Percentiles rank a stretch among this genome's conserved stretches.
phyloP scores from a whole-genome alignment of 2,888 invertebrate genomes.

The Nematopogon swammerdamellus region DNA sequence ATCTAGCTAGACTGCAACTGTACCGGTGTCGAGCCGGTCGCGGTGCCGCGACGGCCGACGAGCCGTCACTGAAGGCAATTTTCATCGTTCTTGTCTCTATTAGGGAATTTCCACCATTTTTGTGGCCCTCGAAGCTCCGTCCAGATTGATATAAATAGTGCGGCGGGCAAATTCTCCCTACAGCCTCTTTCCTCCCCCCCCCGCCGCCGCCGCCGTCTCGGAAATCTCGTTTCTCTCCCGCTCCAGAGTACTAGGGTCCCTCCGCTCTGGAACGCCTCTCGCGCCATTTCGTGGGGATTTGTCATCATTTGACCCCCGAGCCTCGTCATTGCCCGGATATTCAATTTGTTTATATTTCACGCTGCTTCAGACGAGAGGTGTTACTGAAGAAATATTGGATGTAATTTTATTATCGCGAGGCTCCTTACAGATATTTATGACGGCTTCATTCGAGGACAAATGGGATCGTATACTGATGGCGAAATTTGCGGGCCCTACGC shows the following conservation, averaged over 20 bases:
- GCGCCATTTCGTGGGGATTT: slow-evolving; percentile 19
- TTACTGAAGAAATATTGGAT: slow-evolving; percentile 34
- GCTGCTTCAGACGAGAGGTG: slow-evolving; percentile 44
- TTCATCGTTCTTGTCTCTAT: neutral
- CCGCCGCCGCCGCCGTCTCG: too few species aligned
- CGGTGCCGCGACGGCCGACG: too few species aligned
- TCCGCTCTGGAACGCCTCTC: neutral
- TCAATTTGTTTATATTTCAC: slow-evolving; percentile 56
- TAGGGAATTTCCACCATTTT: neutral
- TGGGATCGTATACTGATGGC: too few species aligned
- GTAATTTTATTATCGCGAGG: slow-evolving; percentile 46
- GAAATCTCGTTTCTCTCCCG: too few species aligned
- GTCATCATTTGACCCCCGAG: slow-evolving; percentile 42
- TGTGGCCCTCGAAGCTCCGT: neutral
- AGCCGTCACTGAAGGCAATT: too few species aligned
- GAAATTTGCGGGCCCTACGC: too few species aligned
- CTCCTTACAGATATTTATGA: slow-evolving; percentile 46
- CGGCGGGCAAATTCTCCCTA: slow-evolving; percentile 1
- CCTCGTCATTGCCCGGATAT: slow-evolving; percentile 41
- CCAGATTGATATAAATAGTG: slow-evolving; percentile 46
- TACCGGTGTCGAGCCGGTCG: too few species aligned
- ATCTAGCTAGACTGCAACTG: too few species aligned
- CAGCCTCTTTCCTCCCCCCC: neutral
- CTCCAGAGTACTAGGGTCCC: neutral
- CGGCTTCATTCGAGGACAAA: slow-evolving; percentile 29